Evolutionary conservation across 2,113 vertebrate genomes (phyloP).

Genomic region (Willisornis vidua): DNA sequence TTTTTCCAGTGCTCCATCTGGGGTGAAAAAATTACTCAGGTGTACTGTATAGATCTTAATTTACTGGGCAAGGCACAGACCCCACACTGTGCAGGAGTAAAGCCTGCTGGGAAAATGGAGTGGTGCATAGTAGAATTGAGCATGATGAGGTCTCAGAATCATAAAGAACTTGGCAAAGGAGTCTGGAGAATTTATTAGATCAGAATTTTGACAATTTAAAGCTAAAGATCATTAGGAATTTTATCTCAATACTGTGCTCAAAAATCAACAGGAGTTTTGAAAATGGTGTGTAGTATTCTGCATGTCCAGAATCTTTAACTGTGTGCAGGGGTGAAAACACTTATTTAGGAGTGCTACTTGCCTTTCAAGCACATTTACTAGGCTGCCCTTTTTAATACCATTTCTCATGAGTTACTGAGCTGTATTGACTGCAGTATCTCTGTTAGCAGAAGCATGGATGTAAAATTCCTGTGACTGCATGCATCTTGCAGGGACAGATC

Average conservation of each 20-base stretch:
- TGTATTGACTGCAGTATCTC: background rate
- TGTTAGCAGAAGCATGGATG: background rate
- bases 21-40: background rate
- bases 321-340: background rate
- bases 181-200: background rate
- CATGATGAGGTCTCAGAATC: background rate
- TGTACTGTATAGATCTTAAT: background rate
- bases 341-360: background rate
- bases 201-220: background rate
- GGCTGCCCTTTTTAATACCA: background rate
- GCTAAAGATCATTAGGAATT: background rate
- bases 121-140: background rate
- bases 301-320: background rate
- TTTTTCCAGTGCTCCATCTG: background rate
- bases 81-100: background rate
- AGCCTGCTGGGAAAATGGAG: background rate
- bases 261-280: background rate
- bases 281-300: background rate
- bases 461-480: background rate
- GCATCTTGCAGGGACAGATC: background rate
- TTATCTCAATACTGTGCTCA: background rate
- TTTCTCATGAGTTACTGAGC: background rate
- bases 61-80: background rate
- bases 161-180: background rate
- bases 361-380: background rate